Base-by-base conservation (phyloP, 1,140 invertebrate genomes). In the Drosophila mauritiana region DNA sequence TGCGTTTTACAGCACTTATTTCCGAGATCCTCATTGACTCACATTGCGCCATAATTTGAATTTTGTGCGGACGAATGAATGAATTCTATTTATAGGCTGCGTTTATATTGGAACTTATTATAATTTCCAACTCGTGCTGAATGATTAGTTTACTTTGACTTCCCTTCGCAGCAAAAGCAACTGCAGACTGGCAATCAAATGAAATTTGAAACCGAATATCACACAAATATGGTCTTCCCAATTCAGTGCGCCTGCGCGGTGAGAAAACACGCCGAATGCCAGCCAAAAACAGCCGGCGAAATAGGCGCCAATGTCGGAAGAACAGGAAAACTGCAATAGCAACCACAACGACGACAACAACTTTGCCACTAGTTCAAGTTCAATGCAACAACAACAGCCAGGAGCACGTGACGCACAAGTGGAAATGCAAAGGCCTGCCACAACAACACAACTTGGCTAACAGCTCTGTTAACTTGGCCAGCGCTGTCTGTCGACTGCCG, bases 381-480 rank as follows among this genome's bases (percentile, higher is more conserved):
- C 80, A 83, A 83, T 51, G 70, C 80, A 84, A 76, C 76, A 67
- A 63, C 62, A 82, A 61, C 55, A 75, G 48, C 54, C 64, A 75
- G 48, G 36, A 31, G 72, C 73, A 76, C 73, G 73, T 75, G 73
- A 76, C 62, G 73, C 62, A 67, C 58, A 70, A 40, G 76, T 68
- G 59, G 57, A 20, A 36, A 63, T 31, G 31, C 31, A 31, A 31
- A 3, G 68, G 55, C 51, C 58, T 57, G 59, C 62, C 75, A 49
- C 63, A 58, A 25, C 27, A 31, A 31, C 27, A 31, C 27, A 31
- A 8, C 31, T 8, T 31, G 31, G 37, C 61, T 59, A 80, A 65
- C 55, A 62, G 63, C 2, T 2, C 64, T 73, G 68, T 73, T 74
- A 73, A 49, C 51, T 54, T 70, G 42, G 49, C 48, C 31, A 31